Base-by-base conservation (phyloP, 2,113 vertebrate genomes). In the Scomber scombrus region DNA sequence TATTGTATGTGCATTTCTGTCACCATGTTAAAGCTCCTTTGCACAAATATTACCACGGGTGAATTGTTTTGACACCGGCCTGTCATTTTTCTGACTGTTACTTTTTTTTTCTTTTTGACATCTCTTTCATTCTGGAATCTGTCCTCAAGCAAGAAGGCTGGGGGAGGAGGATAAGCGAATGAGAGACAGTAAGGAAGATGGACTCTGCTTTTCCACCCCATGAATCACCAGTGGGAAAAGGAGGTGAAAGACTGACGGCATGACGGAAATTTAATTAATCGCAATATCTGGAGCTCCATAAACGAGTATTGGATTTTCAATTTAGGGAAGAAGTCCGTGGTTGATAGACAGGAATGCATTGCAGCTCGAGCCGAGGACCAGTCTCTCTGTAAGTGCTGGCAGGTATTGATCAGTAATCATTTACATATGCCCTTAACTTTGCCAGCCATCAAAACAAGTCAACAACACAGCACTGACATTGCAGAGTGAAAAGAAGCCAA, bases 41-140 rank as follows among this genome's bases (percentile, higher is more conserved):
- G 71, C 86, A 74, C 76, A 89, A 82, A 88, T 76, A 88, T 75
- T 70, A 86, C 70, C 18, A 54, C n/a, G 43, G 63, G 68, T 87
- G 89, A 92, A 90, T 89, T 88, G 84, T 89, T 91, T 88, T 93
- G 92, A 93, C 89, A 87, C 66, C 40, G 4, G 51, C 88, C 65
- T 91, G 85, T 91, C 89, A 87, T 85, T 81, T 88, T 63, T 75
- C 40, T 52, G 31, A 80, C 71, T 73, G 7, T 51, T 65, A 34
- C 63, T 71, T 62, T 51, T 58, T 57, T 80, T 64, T 68, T 70
- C 51, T 81, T 84, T 71, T 34, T 84, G 79, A 89, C 78, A 34
- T 90, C 71, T 88, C 75, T 84, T 89, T 90, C 80, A 86, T 88
- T 84, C 75, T 71, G 21, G 50, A 77, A 34, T 71, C 50, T 71